Conservation (phyloP, 2,797 vertebrate species). For the Tragopan temminckii region DNA sequence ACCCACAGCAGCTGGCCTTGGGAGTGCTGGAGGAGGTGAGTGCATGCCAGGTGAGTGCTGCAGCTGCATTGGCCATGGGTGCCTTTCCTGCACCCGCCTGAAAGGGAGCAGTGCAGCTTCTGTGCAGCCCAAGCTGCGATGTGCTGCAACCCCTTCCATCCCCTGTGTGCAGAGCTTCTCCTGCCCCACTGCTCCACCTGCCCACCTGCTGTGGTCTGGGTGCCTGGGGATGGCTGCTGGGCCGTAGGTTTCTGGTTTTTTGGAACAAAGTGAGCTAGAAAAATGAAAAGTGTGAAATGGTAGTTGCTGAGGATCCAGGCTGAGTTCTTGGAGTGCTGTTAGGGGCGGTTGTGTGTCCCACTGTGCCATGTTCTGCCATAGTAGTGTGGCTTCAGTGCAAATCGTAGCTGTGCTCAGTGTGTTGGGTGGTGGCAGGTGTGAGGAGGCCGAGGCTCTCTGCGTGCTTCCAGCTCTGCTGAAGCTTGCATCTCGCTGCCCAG, state of each 20-base stretch:
- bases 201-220: neutral
- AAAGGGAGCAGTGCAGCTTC: fast-evolving
- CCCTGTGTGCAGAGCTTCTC: fast-evolving
- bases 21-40: neutral
- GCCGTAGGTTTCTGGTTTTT: neutral
- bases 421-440: neutral
- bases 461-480: neutral
- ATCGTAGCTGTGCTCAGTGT: fast-evolving
- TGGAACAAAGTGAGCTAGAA: too few relatives aligned
- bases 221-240: neutral
- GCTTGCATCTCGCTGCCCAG: neutral
- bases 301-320: neutral
- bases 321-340: too few relatives aligned
- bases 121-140: fast-evolving
- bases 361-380: neutral
- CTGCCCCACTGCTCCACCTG: neutral
- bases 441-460: fast-evolving
- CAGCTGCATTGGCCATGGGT: fast-evolving
- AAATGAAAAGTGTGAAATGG: neutral
- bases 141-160: neutral
- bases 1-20: neutral
- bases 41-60: neutral
- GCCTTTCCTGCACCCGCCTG: neutral
- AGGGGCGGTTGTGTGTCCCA: neutral
- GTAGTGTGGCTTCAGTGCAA: neutral